These are phyloP conservation scores for Narcine bancroftii DNA, from an alignment of 2,113 vertebrate species.

Conservation along the genomic window DNA sequence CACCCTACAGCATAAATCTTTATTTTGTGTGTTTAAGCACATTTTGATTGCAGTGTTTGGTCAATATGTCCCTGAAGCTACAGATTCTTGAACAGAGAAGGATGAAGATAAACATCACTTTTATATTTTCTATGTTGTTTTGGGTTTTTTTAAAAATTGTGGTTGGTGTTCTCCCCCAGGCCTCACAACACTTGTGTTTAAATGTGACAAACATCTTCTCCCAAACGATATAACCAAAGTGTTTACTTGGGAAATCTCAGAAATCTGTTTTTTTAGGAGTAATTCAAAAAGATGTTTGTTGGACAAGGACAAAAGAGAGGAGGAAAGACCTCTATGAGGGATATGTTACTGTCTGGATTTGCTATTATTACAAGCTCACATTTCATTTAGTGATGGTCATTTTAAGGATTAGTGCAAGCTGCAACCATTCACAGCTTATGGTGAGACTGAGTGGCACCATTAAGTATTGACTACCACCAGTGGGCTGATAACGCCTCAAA, in stretches of 20 bases:
- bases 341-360: background rate
- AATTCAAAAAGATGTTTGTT: background rate
- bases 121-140: background rate
- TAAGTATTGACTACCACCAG: no score
- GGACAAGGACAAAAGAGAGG: background rate
- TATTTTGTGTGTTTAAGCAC: slow-evolving; percentile 30
- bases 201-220: slow-evolving; percentile 27
- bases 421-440: no score
- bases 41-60: slow-evolving; percentile 15
- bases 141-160: background rate
- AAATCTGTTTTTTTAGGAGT: background rate
- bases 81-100: slow-evolving; percentile 26
- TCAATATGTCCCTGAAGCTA: slow-evolving; percentile 26
- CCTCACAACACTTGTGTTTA: background rate
- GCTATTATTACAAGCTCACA: no score
- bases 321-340: background rate
- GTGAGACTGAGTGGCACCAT: no score
- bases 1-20: slow-evolving; percentile 12
- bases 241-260: background rate
- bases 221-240: background rate
- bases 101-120: background rate
- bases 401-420: no score
- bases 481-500: no score
- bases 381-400: no score
- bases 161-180: background rate